These are phyloP conservation scores for Battus philenor DNA, from an alignment of 1,140 invertebrate species.

Conservation along the genomic window DNA sequence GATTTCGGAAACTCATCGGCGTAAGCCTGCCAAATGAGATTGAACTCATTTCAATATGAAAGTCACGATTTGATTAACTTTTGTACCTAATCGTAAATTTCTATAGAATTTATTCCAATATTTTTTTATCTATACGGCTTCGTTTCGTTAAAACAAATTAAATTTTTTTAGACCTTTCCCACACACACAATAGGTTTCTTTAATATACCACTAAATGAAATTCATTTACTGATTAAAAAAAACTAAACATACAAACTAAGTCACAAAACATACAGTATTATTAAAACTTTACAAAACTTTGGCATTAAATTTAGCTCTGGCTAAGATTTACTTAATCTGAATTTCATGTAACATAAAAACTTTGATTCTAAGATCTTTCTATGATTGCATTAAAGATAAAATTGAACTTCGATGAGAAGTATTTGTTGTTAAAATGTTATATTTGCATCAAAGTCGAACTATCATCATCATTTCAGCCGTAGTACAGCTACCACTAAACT, in stretches of 20 bases:
- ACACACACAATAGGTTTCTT: too few relatives aligned
- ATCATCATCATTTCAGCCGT: too few relatives aligned
- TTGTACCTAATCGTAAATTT: background rate
- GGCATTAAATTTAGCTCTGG: background rate
- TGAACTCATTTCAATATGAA: slow-evolving; percentile 11
- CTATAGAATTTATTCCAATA: background rate
- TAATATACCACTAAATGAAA: background rate
- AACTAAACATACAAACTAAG: background rate
- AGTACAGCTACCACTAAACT: too few relatives aligned
- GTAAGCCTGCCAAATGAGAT: slow-evolving; percentile 6
- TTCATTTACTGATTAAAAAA: background rate
- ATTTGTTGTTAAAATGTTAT: too few relatives aligned
- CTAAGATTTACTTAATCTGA: too few relatives aligned
- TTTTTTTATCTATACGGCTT: background rate
- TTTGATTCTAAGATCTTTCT: too few relatives aligned
- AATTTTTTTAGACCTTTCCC: too few relatives aligned
- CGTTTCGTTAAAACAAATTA: too few relatives aligned
- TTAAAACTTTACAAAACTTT: background rate
- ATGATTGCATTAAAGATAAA: too few relatives aligned
- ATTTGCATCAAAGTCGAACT: too few relatives aligned
- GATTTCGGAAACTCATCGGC: slow-evolving; percentile 13
- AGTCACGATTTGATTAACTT: slow-evolving; percentile 10
- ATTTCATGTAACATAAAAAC: too few relatives aligned
- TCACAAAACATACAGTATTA: background rate
- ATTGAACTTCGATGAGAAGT: too few relatives aligned